phyloP scores from a whole-genome alignment of 2,797 vertebrate species.

The Chelmon rostratus region DNA sequence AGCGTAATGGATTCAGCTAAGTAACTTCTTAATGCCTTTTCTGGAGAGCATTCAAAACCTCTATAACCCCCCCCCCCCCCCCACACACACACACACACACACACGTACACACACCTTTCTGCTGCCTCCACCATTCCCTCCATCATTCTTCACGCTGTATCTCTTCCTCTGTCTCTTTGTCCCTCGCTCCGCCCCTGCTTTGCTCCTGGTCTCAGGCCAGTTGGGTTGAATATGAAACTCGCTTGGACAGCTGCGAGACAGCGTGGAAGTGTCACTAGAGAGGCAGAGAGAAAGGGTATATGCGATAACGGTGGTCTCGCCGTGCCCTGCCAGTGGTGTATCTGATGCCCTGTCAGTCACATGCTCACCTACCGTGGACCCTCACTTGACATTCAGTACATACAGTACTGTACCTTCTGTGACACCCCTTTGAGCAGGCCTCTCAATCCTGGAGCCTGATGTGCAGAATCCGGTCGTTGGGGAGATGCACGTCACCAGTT shows the following conservation, averaged over 20 bases:
- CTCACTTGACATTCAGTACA: constrained; percentile 38
- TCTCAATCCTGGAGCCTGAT: no score
- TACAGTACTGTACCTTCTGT: background rate
- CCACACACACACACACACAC: no score
- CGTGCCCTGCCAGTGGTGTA: constrained; percentile 56
- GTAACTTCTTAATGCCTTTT: constrained; percentile 84
- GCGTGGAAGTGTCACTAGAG: constrained; percentile 55
- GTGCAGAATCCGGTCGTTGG: no score
- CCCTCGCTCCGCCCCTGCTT: background rate
- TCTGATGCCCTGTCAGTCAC: constrained; percentile 79
- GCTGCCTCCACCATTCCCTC: constrained; percentile 35
- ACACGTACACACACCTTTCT: no score
- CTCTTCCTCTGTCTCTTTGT: constrained; percentile 12
- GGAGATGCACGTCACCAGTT: no score
- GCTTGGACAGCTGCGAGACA: constrained; percentile 46
- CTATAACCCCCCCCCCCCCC: no score
- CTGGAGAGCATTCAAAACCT: constrained; percentile 77
- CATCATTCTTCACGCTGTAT: constrained; percentile 25
- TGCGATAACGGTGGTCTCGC: constrained; percentile 69
- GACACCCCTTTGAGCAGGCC: no score
- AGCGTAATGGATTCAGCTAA: constrained; percentile 80
- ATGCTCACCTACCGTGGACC: constrained; percentile 41
- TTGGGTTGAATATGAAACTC: constrained; percentile 49
- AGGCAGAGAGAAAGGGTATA: constrained; percentile 50
- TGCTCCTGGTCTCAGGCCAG: constrained; percentile 15